Evolutionary conservation across 2,888 invertebrate genomes (phyloP).

Genomic region (Pimpla rufipes): DNA sequence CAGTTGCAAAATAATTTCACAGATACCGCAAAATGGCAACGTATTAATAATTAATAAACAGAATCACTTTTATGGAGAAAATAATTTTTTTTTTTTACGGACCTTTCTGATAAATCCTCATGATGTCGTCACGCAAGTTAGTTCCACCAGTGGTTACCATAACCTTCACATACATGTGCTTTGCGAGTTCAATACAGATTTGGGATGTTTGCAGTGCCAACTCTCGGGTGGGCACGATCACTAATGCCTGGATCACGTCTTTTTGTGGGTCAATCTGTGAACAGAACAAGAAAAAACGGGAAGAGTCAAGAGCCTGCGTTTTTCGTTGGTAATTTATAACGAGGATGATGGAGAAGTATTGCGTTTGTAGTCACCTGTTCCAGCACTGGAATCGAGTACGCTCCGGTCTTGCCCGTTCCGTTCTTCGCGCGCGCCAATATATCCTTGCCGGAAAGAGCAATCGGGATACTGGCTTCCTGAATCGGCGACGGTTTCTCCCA

Average conservation of each 20-base stretch:
- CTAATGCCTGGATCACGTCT: slow-evolving; percentile 98
- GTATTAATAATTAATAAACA: slow-evolving; percentile 2
- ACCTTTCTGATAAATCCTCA: slow-evolving; percentile 99
- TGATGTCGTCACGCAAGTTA: slow-evolving; percentile 98
- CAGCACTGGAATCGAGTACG: slow-evolving; percentile 99
- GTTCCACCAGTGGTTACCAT: slow-evolving; percentile 99
- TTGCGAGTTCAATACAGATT: slow-evolving; percentile 99
- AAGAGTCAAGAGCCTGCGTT: background rate
- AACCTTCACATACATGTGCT: slow-evolving; percentile 98
- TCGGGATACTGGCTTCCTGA: slow-evolving; percentile 99
- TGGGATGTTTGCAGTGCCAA: slow-evolving; percentile 99
- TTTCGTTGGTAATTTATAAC: background rate
- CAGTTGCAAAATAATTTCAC: no score
- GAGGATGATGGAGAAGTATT: background rate
- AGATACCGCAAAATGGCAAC: no score
- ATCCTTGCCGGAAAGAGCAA: slow-evolving; percentile 98
- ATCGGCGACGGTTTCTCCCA: slow-evolving; percentile 99
- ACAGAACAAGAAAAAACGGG: slow-evolving; percentile 11
- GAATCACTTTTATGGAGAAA: slow-evolving; percentile 40
- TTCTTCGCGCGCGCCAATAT: slow-evolving; percentile 99
- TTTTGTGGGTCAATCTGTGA: slow-evolving; percentile 91
- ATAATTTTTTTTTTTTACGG: slow-evolving; percentile 69
- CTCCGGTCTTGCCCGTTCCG: slow-evolving; percentile 99
- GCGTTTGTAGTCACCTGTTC: slow-evolving; percentile 89
- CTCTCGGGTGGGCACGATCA: slow-evolving; percentile 99